Base-by-base conservation (phyloP, 2,797 vertebrate species). In the Loriculus beryllinus region DNA sequence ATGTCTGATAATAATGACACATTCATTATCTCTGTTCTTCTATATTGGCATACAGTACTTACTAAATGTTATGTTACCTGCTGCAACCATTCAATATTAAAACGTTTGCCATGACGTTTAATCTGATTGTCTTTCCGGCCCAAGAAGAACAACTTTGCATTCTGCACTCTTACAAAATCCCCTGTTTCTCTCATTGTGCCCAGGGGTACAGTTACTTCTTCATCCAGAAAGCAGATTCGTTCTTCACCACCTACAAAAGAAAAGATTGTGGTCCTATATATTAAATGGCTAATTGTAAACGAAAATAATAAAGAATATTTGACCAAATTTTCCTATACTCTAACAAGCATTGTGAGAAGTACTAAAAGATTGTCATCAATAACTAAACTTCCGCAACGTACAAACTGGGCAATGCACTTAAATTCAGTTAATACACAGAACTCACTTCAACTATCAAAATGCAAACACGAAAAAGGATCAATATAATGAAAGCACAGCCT, bases 171-270 rank as follows among this genome's bases (percentile, higher is more conserved):
- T 69, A 98, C 99, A 97, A 99, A 98, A 97, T 99, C 99, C 56
- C 99, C 99, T 2, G 98, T 99, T 31, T 97, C 98, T 96, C 99
- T 98, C 99, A 99, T 99, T 6, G 97, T 99, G 80, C 98, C 98
- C 9, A 95, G 90, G 11, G 97, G 95, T 26, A 98, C 75, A 1
- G 71, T 88, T 31, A 97, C 74, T 96, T 99, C 99, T 12, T 98
- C 97, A 26, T 99, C 98, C 84, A 99, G 97, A 88, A 99, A 98
- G 96, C 99, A 99, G 18, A 99, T 97, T 91, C 99, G 98, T 74
- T 98, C 97, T 79, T 97, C 91, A 60, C 99, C 99, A 76, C 99
- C 99, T 99, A 92, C 31, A 94, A 25, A 88, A 88, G 59, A 86
- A 52, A 86, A 89, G 18, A 88, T 1, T 3, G 3, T 25, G 26